A percentile compares a stretch with the other conserved stretches of the same genome.
Conservation (phyloP, 2,888 invertebrate species). For the Amblyjoppa proteus region DNA sequence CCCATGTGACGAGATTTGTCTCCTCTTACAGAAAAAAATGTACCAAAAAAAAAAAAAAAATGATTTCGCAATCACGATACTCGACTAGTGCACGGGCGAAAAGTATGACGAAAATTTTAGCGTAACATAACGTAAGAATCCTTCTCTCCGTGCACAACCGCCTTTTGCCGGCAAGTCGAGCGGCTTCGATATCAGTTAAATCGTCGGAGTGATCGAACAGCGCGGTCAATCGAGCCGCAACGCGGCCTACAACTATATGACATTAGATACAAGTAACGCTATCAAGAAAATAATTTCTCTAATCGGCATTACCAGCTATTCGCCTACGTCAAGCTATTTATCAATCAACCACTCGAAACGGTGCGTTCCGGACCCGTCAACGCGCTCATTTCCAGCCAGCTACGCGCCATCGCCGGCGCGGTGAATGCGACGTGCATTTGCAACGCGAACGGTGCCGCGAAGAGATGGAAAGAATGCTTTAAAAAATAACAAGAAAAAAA, state of each 20-base stretch:
- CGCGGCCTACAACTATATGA: background rate
- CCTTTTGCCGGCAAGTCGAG: background rate
- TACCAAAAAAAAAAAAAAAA: too few relatives aligned
- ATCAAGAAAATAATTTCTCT: conserved; percentile 69
- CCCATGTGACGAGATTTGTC: too few relatives aligned
- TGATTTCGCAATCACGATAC: too few relatives aligned
- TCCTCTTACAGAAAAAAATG: too few relatives aligned
- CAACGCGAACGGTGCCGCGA: conserved; percentile 35
- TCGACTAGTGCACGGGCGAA: background rate
- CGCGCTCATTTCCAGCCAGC: conserved; percentile 55
- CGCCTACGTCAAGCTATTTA: conserved; percentile 72
- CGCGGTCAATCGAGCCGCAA: background rate
- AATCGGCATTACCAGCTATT: conserved; percentile 68
- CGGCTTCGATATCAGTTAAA: background rate
- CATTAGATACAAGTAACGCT: conserved; percentile 14
- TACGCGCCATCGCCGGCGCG: conserved; percentile 27
- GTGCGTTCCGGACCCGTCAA: conserved; percentile 64
- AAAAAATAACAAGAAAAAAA: conserved; percentile 21
- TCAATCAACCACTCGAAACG: conserved; percentile 75
- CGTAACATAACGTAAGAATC: background rate
- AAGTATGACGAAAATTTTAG: background rate
- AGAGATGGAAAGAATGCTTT: conserved; percentile 12
- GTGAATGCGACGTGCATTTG: conserved; percentile 25
- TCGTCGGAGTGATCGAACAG: background rate
- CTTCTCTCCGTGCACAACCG: background rate